A percentile compares a stretch with the other conserved stretches of the same genome.
phyloP scores from a whole-genome alignment of 1,140 invertebrate genomes.

The Trichonephila clavata region DNA sequence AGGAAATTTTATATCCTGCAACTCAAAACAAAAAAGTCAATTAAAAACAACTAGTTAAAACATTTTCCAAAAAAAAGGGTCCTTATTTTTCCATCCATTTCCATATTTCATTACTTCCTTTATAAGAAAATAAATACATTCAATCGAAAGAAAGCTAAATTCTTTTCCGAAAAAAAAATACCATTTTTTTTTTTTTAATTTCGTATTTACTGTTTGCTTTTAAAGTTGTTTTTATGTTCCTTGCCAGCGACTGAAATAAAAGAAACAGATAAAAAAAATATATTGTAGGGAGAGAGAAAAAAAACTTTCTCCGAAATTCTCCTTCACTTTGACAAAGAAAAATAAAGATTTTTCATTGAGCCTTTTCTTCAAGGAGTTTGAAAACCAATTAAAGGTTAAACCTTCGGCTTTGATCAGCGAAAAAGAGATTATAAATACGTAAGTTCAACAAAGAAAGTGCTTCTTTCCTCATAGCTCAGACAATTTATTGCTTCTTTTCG shows the following conservation, averaged over 20 bases:
- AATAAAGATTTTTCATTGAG: background rate
- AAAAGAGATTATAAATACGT: slow-evolving; percentile 56
- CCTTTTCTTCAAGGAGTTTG: slow-evolving; percentile 43
- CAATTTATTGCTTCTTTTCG: background rate
- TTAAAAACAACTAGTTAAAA: background rate
- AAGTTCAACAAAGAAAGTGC: slow-evolving; percentile 39
- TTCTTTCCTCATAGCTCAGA: background rate
- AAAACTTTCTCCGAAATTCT: background rate
- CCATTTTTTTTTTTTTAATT: background rate
- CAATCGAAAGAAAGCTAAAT: background rate
- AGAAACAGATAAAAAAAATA: background rate
- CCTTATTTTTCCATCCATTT: background rate
- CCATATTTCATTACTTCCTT: background rate
- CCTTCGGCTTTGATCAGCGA: slow-evolving; percentile 25
- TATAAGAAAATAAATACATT: slow-evolving; percentile 9
- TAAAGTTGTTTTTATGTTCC: background rate
- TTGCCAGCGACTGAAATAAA: background rate
- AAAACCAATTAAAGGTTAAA: slow-evolving; percentile 66
- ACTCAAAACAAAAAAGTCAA: background rate
- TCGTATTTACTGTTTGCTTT: slow-evolving; percentile 13
- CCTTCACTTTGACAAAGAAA: slow-evolving; percentile 26
- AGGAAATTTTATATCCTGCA: background rate
- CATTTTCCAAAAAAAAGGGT: background rate
- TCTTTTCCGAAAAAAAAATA: background rate
- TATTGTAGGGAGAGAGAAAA: background rate